Conservation (phyloP, 1,140 invertebrate species). For the Rhopalosiphum padi region DNA sequence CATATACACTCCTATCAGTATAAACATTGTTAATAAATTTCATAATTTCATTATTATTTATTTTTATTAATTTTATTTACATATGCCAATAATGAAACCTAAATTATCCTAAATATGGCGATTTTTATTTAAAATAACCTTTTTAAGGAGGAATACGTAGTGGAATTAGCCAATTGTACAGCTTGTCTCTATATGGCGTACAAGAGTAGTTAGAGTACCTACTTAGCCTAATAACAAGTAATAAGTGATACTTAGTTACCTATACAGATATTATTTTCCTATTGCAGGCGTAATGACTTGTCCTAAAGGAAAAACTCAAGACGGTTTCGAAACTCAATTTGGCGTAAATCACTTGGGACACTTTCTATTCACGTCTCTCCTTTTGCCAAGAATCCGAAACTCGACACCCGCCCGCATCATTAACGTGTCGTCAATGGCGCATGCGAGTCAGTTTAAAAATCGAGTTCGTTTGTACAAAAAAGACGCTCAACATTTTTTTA, state of each 20-base stretch:
- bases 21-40: too few species aligned
- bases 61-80: not conserved
- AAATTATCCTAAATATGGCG: not conserved
- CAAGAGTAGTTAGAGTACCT: not conserved
- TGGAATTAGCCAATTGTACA: not conserved
- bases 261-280: not conserved
- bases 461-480: not conserved
- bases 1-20: too few species aligned
- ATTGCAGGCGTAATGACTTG: slow-evolving; percentile 72
- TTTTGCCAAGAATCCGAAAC: slow-evolving; percentile 71
- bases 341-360: slow-evolving; percentile 84
- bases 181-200: too few species aligned
- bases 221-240: not conserved
- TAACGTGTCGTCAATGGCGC: slow-evolving; percentile 73
- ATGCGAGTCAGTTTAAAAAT: slow-evolving; percentile 65
- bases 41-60: not conserved
- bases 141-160: not conserved
- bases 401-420: slow-evolving; percentile 72
- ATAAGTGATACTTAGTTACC: not conserved
- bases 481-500: not conserved
- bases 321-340: slow-evolving; percentile 80
- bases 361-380: slow-evolving; percentile 81
- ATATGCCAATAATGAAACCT: not conserved
- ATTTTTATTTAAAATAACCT: not conserved
- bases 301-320: slow-evolving; percentile 66